Evolutionary conservation across 2,888 invertebrate genomes (phyloP).

Genomic region (Andrena trimmerana): DNA sequence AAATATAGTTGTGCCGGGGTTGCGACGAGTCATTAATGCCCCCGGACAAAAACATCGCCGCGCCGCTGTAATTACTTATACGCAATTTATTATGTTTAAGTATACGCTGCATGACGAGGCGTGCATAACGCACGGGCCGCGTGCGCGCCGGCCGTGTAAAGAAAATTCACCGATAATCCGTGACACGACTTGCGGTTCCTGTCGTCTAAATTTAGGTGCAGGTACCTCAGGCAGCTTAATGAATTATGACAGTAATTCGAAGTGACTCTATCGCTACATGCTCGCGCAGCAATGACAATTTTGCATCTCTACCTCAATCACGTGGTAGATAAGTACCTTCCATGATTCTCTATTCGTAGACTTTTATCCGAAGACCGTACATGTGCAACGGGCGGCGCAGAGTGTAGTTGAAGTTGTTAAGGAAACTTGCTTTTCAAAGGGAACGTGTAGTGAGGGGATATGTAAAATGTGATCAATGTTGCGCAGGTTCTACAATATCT

Average conservation of each 20-base stretch:
- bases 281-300: no score
- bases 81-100: constrained; percentile 23
- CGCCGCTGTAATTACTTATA: constrained; percentile 27
- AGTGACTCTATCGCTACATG: neutral
- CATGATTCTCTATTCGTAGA: no score
- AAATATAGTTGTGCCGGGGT: constrained; percentile 14
- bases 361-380: no score
- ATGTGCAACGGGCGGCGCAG: no score
- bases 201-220: neutral
- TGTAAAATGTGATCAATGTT: no score
- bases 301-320: no score
- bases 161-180: constrained; percentile 5
- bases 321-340: no score
- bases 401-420: no score
- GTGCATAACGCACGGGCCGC: neutral
- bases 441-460: no score
- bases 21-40: constrained; percentile 41
- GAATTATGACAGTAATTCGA: neutral
- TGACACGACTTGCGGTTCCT: neutral
- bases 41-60: constrained; percentile 24
- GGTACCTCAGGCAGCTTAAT: no score
- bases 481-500: no score
- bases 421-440: no score
- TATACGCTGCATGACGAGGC: constrained; percentile 1
- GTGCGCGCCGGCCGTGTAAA: neutral